Base-by-base conservation (phyloP, 2,113 vertebrate genomes). In the Marmota monax region DNA sequence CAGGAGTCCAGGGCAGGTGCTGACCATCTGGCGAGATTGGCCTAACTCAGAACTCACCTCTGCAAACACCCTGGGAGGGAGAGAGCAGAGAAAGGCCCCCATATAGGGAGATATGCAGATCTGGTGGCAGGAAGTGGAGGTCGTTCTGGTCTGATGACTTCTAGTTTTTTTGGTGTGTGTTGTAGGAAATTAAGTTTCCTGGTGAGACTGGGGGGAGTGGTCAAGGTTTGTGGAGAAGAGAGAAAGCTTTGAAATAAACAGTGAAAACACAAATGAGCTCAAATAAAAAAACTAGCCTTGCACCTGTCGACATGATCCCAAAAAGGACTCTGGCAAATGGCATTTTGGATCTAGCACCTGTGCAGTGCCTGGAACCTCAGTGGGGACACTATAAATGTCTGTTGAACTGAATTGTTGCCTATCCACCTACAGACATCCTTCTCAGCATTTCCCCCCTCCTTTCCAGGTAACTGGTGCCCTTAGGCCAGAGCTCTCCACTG, bases 61-160 rank as follows among this genome's bases (percentile, higher is more conserved):
- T 92, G 65, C 20, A 4, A 0, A 23, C n/a, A 63, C 42, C 5
- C 13, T 8, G 23, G 61, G 48, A 45, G 37, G 25, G 61, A 53
- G 1, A 48, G 53, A 20, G 61, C 51, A 8, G 39, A 61, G n/a
- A 37, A 73, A 79, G 84, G 84, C 48, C 91, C 77, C 85, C 42
- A 3, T 5, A 4, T 23, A 23, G 88, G 82, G 61, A 77, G 82
- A 42, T 14, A 0, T 1, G 10, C 80, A 95, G 76, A 67, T 45
- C 37, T 90, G 77, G 25, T 32, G 65, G 95, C 96, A 93, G 96
- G 95, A 97, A 97, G 72, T 51, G n/a, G 76, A 97, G 72, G 79
- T 53, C 5, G 13, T 96, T 95, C 90, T 93, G 76, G 84, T 93
- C 65, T 53, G 92, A 77, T 90, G 87, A 79, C 23, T 76, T 96